These are phyloP conservation scores for Rousettus madagascariensis DNA, from an alignment of 2,797 vertebrate genomes.

Conservation along the genomic window DNA sequence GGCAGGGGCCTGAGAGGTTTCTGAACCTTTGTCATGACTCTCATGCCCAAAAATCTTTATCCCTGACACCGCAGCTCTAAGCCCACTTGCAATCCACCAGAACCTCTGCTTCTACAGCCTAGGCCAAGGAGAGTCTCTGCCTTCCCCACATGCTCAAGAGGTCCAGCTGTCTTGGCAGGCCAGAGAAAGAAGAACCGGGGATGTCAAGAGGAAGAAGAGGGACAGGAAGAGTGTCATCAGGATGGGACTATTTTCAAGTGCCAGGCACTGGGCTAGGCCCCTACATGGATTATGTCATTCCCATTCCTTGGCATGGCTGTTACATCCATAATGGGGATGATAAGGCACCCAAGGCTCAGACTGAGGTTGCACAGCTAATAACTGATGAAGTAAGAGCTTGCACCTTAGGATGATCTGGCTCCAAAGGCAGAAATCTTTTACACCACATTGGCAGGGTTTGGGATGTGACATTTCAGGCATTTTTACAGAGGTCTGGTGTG, in stretches of 20 bases:
- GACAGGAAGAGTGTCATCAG: background rate
- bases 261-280: background rate
- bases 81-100: background rate
- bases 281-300: background rate
- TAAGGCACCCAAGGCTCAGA: background rate
- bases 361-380: background rate
- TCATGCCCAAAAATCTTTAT: background rate
- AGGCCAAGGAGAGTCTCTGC: background rate
- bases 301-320: background rate
- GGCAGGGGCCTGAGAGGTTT: slow-evolving; percentile 18
- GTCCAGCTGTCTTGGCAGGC: background rate
- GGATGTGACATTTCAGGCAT: background rate
- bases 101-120: background rate
- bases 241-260: background rate
- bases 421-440: background rate
- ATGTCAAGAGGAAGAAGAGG: background rate
- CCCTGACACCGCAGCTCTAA: background rate
- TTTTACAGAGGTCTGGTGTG: background rate
- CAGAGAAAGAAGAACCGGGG: slow-evolving; percentile 5
- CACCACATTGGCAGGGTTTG: background rate
- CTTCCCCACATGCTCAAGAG: background rate
- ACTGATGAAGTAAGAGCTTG: background rate
- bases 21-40: background rate
- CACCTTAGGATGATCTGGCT: background rate
- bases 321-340: background rate